These are phyloP conservation scores for Enteromius thamalakanensis DNA, from an alignment of 2,797 vertebrate species.

Conservation along the genomic window DNA sequence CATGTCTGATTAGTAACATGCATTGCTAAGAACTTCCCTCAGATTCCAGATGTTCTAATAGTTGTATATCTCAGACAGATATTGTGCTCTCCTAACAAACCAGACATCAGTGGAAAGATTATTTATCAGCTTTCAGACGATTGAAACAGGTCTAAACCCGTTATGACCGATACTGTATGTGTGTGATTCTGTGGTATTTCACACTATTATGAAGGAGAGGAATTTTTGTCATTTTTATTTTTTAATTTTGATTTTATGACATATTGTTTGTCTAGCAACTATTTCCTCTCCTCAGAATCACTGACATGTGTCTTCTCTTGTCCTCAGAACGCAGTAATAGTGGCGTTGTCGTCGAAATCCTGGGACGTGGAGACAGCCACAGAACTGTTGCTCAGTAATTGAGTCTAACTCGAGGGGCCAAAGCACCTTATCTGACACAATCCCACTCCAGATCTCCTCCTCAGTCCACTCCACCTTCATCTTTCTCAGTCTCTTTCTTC, in stretches of 20 bases:
- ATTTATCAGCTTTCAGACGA: too few species aligned
- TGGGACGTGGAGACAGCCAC: constrained; percentile 99
- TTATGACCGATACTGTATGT: too few species aligned
- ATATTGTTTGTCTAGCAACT: background rate
- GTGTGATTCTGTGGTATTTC: background rate
- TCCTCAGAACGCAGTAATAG: constrained; percentile 97
- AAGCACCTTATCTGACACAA: constrained; percentile 34
- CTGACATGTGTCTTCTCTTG: constrained; percentile 15
- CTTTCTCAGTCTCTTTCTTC: constrained; percentile 46
- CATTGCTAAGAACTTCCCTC: too few species aligned
- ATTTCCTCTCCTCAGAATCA: background rate
- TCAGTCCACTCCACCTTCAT: constrained; percentile 65
- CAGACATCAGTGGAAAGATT: too few species aligned
- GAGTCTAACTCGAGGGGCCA: constrained; percentile 79
- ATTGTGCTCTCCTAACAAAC: too few species aligned
- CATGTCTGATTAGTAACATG: too few species aligned
- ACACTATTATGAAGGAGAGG: background rate
- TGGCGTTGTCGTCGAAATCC: constrained; percentile 99
- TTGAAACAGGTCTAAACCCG: too few species aligned
- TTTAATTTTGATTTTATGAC: too few species aligned
- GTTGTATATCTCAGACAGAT: too few species aligned
- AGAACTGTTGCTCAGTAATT: constrained; percentile 98
- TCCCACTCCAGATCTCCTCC: constrained; percentile 41
- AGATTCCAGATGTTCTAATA: too few species aligned
- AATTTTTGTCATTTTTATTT: too few species aligned